Conservation (phyloP, 2,797 vertebrate species). For the Sciaenops ocellatus region DNA sequence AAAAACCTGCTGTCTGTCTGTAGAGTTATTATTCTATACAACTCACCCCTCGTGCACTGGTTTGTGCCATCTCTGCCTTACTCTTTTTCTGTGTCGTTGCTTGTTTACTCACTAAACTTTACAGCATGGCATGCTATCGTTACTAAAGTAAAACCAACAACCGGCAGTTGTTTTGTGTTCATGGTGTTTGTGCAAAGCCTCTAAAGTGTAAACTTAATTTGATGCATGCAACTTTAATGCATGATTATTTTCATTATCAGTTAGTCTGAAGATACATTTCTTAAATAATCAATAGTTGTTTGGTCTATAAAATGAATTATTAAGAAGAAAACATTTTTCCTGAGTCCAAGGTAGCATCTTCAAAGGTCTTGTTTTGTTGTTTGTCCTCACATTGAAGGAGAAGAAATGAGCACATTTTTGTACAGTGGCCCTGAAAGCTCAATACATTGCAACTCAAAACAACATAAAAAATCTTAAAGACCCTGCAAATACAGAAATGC, state of each 20-base stretch:
- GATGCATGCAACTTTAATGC: background rate
- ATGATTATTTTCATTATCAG: background rate
- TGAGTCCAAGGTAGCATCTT: background rate
- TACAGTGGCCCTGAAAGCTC: too few species aligned
- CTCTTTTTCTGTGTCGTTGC: conserved; percentile 28
- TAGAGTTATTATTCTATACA: conserved; percentile 82
- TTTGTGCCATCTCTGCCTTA: conserved; percentile 37
- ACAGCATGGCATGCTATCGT: conserved; percentile 8
- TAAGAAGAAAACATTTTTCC: too few species aligned
- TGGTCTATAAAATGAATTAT: too few species aligned
- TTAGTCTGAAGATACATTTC: background rate
- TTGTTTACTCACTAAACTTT: conserved; percentile 2
- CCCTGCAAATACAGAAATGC: background rate
- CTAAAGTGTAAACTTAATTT: background rate
- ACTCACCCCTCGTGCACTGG: conserved; percentile 42
- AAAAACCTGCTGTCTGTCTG: conserved; percentile 91
- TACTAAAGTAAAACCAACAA: conserved; percentile 2
- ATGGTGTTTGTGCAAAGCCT: conserved; percentile 5
- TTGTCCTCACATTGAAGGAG: too few species aligned
- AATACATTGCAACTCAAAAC: too few species aligned
- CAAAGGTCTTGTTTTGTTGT: background rate
- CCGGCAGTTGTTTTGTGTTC: conserved; percentile 14
- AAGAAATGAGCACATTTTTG: too few species aligned
- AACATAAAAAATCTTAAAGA: too few species aligned
- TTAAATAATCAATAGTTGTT: too few species aligned